phyloP scores from a whole-genome alignment of 2,888 invertebrate genomes.

The Polydrusus pterygomalis region DNA sequence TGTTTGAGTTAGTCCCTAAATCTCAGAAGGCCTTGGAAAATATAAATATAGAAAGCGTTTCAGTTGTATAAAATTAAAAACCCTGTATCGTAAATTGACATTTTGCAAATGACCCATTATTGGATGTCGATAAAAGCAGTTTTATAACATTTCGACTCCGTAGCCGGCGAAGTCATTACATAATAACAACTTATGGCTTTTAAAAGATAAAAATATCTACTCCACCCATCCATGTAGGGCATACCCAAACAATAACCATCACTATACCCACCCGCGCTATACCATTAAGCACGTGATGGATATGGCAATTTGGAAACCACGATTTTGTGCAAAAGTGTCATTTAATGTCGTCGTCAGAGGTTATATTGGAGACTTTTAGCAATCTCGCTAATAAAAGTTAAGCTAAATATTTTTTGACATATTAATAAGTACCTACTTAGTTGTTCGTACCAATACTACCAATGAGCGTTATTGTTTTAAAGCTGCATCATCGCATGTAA shows the following conservation, averaged over 20 bases:
- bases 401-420: no score
- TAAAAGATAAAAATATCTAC: conserved; percentile 28
- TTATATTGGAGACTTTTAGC: neutral
- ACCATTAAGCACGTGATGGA: conserved; percentile 30
- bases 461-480: no score
- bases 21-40: no score
- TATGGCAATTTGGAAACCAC: conserved; percentile 41
- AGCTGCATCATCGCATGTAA: no score
- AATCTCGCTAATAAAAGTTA: no score
- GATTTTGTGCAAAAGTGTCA: conserved; percentile 49
- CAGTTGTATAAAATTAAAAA: no score
- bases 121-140: neutral
- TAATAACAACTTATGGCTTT: conserved; percentile 1
- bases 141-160: conserved; percentile 8
- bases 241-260: conserved; percentile 42
- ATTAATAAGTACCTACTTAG: no score
- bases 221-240: conserved; percentile 46
- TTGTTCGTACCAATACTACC: no score
- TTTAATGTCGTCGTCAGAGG: conserved; percentile 42
- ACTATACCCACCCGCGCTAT: conserved; percentile 42
- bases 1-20: no score
- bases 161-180: conserved; percentile 7
- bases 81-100: neutral
- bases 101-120: neutral
- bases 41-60: no score